These are phyloP conservation scores for Tuta absoluta DNA, from an alignment of 2,888 invertebrate species.

Conservation along the genomic window DNA sequence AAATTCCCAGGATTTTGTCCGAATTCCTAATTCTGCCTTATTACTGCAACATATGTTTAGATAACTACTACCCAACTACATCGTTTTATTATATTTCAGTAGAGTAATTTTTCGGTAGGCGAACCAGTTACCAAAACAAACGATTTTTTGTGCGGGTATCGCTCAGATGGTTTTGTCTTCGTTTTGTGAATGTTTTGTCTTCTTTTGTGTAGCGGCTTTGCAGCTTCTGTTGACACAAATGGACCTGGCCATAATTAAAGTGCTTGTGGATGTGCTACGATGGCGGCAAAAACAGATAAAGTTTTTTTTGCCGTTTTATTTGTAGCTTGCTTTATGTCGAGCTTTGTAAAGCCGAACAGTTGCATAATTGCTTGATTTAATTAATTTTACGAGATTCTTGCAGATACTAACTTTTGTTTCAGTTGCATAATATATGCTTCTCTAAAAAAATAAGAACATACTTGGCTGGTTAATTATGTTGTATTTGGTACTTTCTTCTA, in stretches of 20 bases:
- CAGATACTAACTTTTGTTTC: too few relatives aligned
- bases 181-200: not conserved
- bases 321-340: not conserved
- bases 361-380: not conserved
- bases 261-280: not conserved
- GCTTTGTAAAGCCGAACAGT: not conserved
- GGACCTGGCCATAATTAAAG: slow-evolving; percentile 1
- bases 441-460: too few relatives aligned
- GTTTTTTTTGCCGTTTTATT: not conserved
- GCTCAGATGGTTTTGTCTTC: not conserved
- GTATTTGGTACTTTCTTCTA: not conserved
- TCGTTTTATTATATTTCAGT: too few relatives aligned
- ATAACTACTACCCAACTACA: too few relatives aligned
- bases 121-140: too few relatives aligned
- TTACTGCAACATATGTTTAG: too few relatives aligned
- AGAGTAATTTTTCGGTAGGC: too few relatives aligned
- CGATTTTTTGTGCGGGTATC: not conserved
- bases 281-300: not conserved
- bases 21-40: too few relatives aligned
- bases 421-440: too few relatives aligned
- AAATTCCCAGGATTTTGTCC: too few relatives aligned
- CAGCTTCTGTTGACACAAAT: slow-evolving; percentile 6
- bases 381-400: not conserved
- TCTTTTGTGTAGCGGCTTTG: not conserved
- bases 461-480: too few relatives aligned